These are phyloP conservation scores for Aporophyla nigra DNA, from an alignment of 2,888 invertebrate species.

Conservation along the genomic window DNA sequence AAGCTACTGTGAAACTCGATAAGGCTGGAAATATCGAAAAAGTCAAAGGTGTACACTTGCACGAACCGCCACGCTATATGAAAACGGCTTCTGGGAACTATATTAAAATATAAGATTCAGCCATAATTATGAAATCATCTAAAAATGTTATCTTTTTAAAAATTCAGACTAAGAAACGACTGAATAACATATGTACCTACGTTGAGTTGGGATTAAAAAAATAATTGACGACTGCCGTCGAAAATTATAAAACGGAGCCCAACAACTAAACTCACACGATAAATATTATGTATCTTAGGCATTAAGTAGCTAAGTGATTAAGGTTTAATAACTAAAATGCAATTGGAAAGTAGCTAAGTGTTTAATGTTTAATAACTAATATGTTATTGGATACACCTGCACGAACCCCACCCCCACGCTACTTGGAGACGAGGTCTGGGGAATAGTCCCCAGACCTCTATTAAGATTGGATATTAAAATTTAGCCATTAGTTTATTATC, in stretches of 20 bases:
- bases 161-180: neutral
- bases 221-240: neutral
- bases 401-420: too few species aligned
- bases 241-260: neutral
- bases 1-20: conserved; percentile 7
- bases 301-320: neutral
- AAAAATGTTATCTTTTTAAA: too few species aligned
- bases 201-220: neutral
- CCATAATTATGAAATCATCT: neutral
- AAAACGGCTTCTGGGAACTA: conserved; percentile 1
- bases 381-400: too few species aligned
- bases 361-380: too few species aligned
- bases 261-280: neutral
- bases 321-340: neutral
- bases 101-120: conserved; percentile 23
- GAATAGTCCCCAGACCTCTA: too few species aligned
- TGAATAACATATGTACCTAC: neutral
- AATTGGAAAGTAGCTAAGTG: too few species aligned
- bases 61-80: conserved; percentile 16
- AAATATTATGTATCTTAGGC: neutral
- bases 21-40: neutral
- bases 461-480: too few species aligned
- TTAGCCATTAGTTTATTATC: too few species aligned
- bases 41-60: neutral
- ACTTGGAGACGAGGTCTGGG: too few species aligned